Conservation (phyloP, 2,113 vertebrate species). For the Mus musculus region DNA sequence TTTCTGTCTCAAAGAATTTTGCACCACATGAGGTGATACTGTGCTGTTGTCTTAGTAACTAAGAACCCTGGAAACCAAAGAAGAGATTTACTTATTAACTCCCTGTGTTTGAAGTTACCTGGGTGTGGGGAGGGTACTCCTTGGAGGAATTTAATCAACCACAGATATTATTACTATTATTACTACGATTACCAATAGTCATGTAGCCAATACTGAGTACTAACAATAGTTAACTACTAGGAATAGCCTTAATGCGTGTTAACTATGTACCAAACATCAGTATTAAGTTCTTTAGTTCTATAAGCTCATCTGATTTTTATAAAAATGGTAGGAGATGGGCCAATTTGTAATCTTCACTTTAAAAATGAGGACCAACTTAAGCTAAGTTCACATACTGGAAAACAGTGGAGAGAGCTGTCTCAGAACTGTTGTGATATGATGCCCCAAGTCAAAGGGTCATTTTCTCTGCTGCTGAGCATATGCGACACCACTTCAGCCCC, state of each 20-base stretch:
- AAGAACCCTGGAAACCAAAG: not conserved
- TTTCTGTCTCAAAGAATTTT: slow-evolving; percentile 19
- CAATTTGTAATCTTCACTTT: not conserved
- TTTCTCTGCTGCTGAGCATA: accelerated
- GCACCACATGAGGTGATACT: not conserved
- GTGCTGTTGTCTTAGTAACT: not conserved
- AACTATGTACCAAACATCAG: too few species aligned
- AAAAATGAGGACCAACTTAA: not conserved
- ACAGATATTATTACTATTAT: accelerated
- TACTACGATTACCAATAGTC: accelerated
- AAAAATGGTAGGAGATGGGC: not conserved
- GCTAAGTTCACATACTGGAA: not conserved
- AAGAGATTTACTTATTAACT: not conserved
- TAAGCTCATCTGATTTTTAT: not conserved
- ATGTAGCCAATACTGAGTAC: too few species aligned
- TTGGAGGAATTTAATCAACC: not conserved
- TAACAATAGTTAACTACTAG: not conserved
- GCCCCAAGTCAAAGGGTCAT: not conserved
- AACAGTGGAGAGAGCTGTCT: not conserved
- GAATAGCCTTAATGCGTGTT: accelerated
- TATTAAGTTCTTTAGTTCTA: not conserved
- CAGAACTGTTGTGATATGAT: accelerated
- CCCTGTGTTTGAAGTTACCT: not conserved
- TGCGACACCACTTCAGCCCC: not conserved
- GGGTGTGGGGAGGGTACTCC: too few species aligned